Conservation (phyloP, 2,888 invertebrate genomes). For the Melikaiella ostensackeni region DNA sequence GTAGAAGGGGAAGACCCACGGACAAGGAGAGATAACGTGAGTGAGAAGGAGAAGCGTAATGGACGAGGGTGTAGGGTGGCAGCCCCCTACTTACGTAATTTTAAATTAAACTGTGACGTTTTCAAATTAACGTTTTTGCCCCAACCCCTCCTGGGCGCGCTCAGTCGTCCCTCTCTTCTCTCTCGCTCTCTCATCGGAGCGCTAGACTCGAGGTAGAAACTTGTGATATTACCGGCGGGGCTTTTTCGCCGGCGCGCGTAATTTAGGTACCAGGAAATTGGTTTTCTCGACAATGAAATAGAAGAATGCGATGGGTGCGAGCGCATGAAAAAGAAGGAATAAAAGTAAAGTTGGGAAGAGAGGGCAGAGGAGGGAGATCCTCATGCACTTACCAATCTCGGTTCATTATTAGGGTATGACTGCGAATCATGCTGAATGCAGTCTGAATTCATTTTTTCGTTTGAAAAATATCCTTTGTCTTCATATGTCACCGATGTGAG, state of each 20-base stretch:
- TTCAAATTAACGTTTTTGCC: slow-evolving; percentile 77
- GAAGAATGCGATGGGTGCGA: slow-evolving; percentile 75
- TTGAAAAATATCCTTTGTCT: slow-evolving; percentile 30
- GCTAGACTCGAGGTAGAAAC: slow-evolving; percentile 71
- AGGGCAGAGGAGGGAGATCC: slow-evolving; percentile 33
- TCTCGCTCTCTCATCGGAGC: slow-evolving; percentile 63
- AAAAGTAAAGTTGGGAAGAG: slow-evolving; percentile 51
- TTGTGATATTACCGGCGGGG: slow-evolving; percentile 74
- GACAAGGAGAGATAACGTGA: slow-evolving; percentile 23
- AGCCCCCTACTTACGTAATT: slow-evolving; percentile 72
- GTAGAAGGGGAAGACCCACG: slow-evolving; percentile 3
- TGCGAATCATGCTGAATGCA: slow-evolving; percentile 27
- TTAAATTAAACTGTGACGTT: slow-evolving; percentile 77
- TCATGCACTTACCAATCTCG: slow-evolving; percentile 25
- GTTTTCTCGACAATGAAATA: slow-evolving; percentile 78
- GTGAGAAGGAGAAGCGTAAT: slow-evolving; percentile 39
- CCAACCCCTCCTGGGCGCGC: slow-evolving; percentile 53
- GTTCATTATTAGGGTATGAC: slow-evolving; percentile 34
- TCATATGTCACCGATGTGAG: background rate
- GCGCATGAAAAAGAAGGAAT: slow-evolving; percentile 53
- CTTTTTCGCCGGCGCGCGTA: slow-evolving; percentile 75
- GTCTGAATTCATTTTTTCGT: slow-evolving; percentile 20
- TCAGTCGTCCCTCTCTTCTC: slow-evolving; percentile 55
- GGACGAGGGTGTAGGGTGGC: slow-evolving; percentile 51
- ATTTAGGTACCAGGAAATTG: slow-evolving; percentile 78